These are phyloP conservation scores for Diarsia brunnea DNA, from an alignment of 2,888 invertebrate genomes.

Conservation along the genomic window DNA sequence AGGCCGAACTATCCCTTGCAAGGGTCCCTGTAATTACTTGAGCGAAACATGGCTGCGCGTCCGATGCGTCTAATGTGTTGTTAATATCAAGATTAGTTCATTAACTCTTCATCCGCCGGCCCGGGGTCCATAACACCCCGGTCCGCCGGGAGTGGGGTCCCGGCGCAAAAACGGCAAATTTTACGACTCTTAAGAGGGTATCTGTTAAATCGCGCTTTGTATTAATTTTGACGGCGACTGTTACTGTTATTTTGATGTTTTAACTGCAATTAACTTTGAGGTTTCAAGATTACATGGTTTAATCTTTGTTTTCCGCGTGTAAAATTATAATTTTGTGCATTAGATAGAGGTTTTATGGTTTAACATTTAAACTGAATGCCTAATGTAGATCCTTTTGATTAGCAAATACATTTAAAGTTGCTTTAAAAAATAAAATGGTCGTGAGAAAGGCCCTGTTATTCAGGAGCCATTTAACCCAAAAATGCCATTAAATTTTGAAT, in stretches of 20 bases:
- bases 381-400: conserved; percentile 23
- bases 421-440: conserved; percentile 7
- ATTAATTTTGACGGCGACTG: conserved; percentile 86
- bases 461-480: conserved; percentile 54
- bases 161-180: conserved; percentile 80
- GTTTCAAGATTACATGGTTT: conserved; percentile 63
- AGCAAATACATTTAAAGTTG: conserved; percentile 8
- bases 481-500: conserved; percentile 28
- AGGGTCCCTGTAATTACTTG: conserved; percentile 79
- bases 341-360: conserved; percentile 27
- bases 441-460: conserved; percentile 22
- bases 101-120: conserved; percentile 87
- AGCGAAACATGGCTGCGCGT: conserved; percentile 79
- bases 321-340: conserved; percentile 50
- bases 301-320: conserved; percentile 53
- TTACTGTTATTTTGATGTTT: conserved; percentile 81
- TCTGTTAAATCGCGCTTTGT: conserved; percentile 83
- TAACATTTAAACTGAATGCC: conserved; percentile 31
- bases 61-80: conserved; percentile 90
- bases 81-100: conserved; percentile 91
- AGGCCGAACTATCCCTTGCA: conserved; percentile 73
- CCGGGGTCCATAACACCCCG: conserved; percentile 69
- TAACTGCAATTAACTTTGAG: conserved; percentile 72
- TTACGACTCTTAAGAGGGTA: conserved; percentile 82
- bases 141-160: conserved; percentile 70